Evolutionary conservation across 1,140 invertebrate species (phyloP).

Genomic region (Scaptomyza graminum): DNA sequence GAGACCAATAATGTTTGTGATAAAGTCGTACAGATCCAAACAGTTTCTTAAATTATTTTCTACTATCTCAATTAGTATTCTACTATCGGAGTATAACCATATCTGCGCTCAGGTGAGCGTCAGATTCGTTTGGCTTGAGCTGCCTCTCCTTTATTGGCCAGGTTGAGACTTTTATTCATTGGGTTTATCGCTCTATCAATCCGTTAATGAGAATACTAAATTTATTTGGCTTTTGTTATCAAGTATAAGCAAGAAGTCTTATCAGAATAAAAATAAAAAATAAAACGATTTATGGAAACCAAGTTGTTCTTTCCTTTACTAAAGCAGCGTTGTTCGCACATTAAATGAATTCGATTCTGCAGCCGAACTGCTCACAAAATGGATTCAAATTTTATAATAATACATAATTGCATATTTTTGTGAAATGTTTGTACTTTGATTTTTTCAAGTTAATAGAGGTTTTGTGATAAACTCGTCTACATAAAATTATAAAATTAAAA

Average conservation of each 20-base stretch:
- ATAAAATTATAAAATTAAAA: no score
- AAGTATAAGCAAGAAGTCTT: background rate
- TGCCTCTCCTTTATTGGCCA: background rate
- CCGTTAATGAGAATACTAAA: background rate
- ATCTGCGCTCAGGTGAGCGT: background rate
- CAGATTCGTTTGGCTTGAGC: background rate
- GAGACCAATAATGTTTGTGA: no score
- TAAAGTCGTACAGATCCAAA: no score
- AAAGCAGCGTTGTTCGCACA: background rate
- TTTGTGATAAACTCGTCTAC: no score
- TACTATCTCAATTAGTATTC: background rate
- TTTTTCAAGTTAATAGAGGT: no score
- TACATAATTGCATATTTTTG: no score
- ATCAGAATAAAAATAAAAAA: background rate
- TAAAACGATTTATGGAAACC: background rate
- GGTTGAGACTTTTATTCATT: constrained; percentile 5
- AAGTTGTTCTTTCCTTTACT: background rate
- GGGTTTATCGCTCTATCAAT: background rate
- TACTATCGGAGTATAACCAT: constrained; percentile 1
- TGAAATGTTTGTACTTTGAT: no score
- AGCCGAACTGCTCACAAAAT: no score
- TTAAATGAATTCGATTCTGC: background rate
- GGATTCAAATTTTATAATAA: no score
- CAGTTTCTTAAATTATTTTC: background rate
- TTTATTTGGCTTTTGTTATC: background rate